Evolutionary conservation across 2,113 vertebrate species (phyloP).

Genomic region (Bujurquina vittata): DNA sequence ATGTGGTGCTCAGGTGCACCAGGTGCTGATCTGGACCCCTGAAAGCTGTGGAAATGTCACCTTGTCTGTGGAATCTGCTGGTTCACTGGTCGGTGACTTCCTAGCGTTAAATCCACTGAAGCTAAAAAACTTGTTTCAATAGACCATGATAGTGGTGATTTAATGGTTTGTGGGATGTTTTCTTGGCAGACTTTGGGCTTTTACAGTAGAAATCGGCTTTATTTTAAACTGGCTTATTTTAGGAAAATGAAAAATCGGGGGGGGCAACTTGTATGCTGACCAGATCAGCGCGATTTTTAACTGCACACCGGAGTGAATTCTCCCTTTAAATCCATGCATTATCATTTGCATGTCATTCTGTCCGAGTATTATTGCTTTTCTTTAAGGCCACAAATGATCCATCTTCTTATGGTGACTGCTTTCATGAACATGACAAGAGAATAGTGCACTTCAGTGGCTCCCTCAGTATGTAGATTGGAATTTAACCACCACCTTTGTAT

Average conservation of each 20-base stretch:
- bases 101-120: not conserved
- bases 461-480: not conserved
- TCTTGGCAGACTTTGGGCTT: not conserved
- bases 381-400: not conserved
- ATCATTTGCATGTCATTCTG: not conserved
- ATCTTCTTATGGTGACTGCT: not conserved
- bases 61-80: not conserved
- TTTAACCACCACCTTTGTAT: slow-evolving; percentile 15
- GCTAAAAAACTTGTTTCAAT: not conserved
- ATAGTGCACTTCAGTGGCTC: not conserved
- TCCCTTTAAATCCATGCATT: not conserved
- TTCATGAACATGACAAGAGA: slow-evolving; percentile 7
- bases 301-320: not conserved
- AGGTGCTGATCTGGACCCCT: not conserved
- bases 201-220: not conserved
- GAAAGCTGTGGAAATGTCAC: not conserved
- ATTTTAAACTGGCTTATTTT: not conserved
- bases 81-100: too few relatives aligned
- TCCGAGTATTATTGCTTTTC: not conserved
- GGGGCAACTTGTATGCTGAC: not conserved
- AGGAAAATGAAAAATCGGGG: not conserved
- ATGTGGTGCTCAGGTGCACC: not conserved
- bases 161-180: slow-evolving; percentile 4
- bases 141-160: not conserved
- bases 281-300: not conserved